Evolutionary conservation across 2,797 vertebrate genomes (phyloP).

Genomic region (Mus spretus): DNA sequence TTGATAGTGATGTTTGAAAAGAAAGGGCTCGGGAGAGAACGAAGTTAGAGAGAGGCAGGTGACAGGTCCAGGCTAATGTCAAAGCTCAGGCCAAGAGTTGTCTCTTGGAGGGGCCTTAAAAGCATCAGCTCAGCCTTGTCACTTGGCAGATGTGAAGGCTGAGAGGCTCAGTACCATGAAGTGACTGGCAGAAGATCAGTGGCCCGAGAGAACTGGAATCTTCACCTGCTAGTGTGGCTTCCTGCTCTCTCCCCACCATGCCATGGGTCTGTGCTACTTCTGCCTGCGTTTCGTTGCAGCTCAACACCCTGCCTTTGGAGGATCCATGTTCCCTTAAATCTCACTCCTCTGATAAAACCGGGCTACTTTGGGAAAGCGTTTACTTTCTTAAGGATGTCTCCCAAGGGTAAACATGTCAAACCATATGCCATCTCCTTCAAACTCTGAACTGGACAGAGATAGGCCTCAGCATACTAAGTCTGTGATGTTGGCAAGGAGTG

Average conservation of each 20-base stretch:
- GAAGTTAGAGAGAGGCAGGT: neutral
- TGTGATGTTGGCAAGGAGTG: conserved; percentile 11
- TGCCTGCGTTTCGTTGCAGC: neutral
- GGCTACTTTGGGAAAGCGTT: neutral
- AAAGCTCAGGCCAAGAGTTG: neutral
- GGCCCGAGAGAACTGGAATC: neutral
- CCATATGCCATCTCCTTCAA: conserved; percentile 34
- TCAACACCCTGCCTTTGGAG: conserved; percentile 10
- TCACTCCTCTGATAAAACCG: conserved; percentile 37
- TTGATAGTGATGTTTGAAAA: conserved; percentile 25
- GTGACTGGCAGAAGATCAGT: neutral
- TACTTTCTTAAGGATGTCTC: conserved; percentile 5
- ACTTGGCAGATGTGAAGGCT: neutral
- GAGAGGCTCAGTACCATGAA: neutral
- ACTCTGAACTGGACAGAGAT: neutral
- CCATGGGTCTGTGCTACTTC: neutral
- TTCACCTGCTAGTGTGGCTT: neutral
- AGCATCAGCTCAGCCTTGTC: neutral
- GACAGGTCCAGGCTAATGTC: neutral
- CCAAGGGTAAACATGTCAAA: neutral
- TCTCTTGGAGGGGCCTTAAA: neutral
- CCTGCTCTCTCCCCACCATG: no score
- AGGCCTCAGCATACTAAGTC: neutral
- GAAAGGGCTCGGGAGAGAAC: conserved; percentile 46
- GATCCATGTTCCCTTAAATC: neutral